These are phyloP conservation scores for Excalfactoria chinensis DNA, from an alignment of 2,113 vertebrate genomes.

Conservation along the genomic window DNA sequence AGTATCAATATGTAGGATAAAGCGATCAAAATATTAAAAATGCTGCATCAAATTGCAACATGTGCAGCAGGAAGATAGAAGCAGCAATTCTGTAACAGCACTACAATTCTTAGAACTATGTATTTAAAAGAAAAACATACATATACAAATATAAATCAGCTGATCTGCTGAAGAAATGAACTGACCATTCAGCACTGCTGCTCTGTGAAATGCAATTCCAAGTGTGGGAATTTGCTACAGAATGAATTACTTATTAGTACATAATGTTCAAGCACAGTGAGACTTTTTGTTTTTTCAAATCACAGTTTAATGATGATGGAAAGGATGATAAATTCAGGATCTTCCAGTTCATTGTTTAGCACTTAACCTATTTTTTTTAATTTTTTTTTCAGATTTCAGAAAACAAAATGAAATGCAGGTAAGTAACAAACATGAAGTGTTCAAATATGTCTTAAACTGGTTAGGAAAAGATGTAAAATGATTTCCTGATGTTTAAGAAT, in stretches of 20 bases:
- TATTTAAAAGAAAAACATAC: neutral
- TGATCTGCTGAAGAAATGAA: neutral
- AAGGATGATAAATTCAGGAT: neutral
- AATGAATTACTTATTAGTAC: neutral
- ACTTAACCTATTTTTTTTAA: neutral
- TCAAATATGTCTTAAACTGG: neutral
- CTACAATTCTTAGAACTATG: neutral
- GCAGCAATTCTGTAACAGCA: neutral
- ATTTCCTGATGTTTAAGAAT: neutral
- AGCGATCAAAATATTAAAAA: neutral
- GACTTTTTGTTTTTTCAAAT: neutral
- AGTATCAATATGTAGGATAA: neutral
- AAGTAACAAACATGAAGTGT: neutral
- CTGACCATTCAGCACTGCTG: neutral
- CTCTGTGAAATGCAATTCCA: neutral
- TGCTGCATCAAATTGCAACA: neutral
- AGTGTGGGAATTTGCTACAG: neutral
- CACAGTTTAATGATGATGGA: neutral
- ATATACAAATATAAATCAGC: neutral
- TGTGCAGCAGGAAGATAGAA: neutral
- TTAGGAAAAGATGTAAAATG: neutral
- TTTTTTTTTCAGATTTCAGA: neutral
- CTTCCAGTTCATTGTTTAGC: neutral
- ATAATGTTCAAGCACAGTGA: neutral
- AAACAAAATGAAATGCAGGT: neutral